Evolutionary conservation across 2,888 invertebrate species (phyloP).

Genomic region (Drosophila borborema): DNA sequence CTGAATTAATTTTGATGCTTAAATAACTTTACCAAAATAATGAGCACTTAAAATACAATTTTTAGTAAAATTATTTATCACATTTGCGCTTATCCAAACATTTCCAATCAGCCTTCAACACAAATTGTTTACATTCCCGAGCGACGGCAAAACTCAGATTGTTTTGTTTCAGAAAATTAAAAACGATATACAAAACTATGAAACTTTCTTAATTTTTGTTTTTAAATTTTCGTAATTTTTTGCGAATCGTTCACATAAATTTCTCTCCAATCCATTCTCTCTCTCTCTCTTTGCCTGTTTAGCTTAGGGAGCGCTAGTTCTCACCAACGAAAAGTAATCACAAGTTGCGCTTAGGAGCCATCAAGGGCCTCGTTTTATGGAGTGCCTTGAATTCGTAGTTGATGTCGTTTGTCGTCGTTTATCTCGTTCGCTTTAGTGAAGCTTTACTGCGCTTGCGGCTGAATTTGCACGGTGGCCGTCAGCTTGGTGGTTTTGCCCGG

Average conservation of each 20-base stretch:
- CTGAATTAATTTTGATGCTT: conserved; percentile 35
- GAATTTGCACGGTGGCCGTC: conserved; percentile 77
- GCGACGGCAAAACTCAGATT: conserved; percentile 57
- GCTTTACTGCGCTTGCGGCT: conserved; percentile 75
- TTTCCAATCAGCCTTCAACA: conserved; percentile 46
- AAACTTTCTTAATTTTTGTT: background rate
- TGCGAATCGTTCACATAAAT: conserved; percentile 65
- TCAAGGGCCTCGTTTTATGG: conserved; percentile 26
- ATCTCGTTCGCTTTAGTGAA: conserved; percentile 13
- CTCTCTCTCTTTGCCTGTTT: conserved; percentile 13
- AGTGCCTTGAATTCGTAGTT: conserved; percentile 33
- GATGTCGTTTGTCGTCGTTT: conserved; percentile 15
- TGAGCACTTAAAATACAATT: conserved; percentile 63
- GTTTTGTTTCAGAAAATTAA: background rate
- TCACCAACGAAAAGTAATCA: conserved; percentile 79
- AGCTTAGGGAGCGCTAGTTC: conserved; percentile 67
- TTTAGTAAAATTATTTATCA: conserved; percentile 78
- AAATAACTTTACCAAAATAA: conserved; percentile 62
- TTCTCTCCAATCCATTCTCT: conserved; percentile 24
- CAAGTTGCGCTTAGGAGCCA: conserved; percentile 77
- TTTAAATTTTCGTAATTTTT: conserved; percentile 53
- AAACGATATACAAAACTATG: conserved; percentile 28
- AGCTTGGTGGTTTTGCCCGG: conserved; percentile 62
- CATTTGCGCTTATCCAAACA: conserved; percentile 77
- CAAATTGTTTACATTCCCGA: conserved; percentile 17